Conservation (phyloP, 2,888 invertebrate genomes). For the Hylaea fasciaria region DNA sequence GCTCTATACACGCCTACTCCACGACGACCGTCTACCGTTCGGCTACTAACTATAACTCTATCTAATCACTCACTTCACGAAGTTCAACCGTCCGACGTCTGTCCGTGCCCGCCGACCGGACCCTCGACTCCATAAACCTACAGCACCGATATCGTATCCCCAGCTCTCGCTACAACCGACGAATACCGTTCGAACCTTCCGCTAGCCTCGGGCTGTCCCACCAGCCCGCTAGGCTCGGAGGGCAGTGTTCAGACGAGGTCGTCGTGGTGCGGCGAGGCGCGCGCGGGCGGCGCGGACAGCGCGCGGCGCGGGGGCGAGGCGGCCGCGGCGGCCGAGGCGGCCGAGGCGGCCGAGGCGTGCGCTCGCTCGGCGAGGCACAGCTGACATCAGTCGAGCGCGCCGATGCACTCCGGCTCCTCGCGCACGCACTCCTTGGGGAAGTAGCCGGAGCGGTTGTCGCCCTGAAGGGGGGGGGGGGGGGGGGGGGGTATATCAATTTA, state of each 20-base stretch:
- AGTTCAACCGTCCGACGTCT: background rate
- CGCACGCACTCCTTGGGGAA: constrained; percentile 92
- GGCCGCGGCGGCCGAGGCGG: constrained; percentile 35
- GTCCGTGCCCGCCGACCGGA: background rate
- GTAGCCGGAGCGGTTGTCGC: constrained; percentile 86
- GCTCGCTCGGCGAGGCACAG: constrained; percentile 79
- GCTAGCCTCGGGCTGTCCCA: too few species aligned
- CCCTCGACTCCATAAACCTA: background rate
- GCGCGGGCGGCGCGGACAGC: too few species aligned
- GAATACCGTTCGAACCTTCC: background rate
- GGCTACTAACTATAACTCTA: background rate
- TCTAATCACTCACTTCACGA: background rate
- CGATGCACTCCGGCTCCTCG: constrained; percentile 84
- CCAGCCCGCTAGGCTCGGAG: too few species aligned
- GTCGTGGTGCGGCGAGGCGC: constrained; percentile 26
- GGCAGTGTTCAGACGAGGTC: constrained; percentile 52
- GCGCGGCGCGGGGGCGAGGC: constrained; percentile 37
- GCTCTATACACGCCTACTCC: constrained; percentile 16
- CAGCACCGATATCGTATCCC: background rate
- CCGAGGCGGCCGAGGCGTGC: constrained; percentile 42
- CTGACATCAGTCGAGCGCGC: constrained; percentile 81
- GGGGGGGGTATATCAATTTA: too few species aligned
- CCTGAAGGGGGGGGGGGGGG: constrained; percentile 50
- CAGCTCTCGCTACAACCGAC: background rate
- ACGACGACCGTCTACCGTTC: constrained; percentile 17